Percentiles rank a stretch among this genome's conserved stretches.
These are phyloP conservation scores for Parnassius orleans DNA, from an alignment of 2,888 invertebrate genomes.

Conservation along the genomic window DNA sequence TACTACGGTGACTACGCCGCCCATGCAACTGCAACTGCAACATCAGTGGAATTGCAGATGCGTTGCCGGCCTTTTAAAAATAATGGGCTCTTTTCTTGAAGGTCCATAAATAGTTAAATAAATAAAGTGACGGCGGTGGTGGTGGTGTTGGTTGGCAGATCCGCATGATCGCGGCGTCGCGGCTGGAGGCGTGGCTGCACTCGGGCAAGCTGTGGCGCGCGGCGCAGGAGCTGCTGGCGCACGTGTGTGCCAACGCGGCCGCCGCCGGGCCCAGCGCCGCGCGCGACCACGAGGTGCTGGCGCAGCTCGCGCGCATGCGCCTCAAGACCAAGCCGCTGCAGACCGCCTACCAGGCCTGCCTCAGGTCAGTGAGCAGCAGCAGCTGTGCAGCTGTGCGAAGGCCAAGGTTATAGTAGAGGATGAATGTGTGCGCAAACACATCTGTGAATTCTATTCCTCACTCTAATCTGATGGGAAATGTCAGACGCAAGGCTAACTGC, in stretches of 20 bases:
- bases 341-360: slow-evolving; percentile 92
- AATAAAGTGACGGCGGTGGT: background rate
- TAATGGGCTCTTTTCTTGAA: too few species aligned
- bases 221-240: slow-evolving; percentile 94
- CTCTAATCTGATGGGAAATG: too few species aligned
- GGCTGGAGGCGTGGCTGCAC: slow-evolving; percentile 96
- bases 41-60: too few species aligned
- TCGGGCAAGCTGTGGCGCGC: slow-evolving; percentile 96
- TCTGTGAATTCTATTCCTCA: too few species aligned
- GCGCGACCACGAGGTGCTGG: slow-evolving; percentile 88
- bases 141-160: slow-evolving; percentile 64
- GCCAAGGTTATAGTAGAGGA: too few species aligned
- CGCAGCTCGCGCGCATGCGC: slow-evolving; percentile 92
- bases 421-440: too few species aligned
- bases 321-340: slow-evolving; percentile 96
- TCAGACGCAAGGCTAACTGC: too few species aligned
- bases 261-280: slow-evolving; percentile 82
- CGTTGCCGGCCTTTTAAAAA: too few species aligned
- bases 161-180: slow-evolving; percentile 87
- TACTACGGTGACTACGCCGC: too few species aligned
- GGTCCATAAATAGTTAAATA: too few species aligned
- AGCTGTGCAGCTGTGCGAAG: too few species aligned
- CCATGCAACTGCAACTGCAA: too few species aligned
- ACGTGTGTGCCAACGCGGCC: slow-evolving; percentile 93
- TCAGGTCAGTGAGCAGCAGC: slow-evolving; percentile 71